Conservation (phyloP, 2,113 vertebrate species). For the Formicarius rufipectus region DNA sequence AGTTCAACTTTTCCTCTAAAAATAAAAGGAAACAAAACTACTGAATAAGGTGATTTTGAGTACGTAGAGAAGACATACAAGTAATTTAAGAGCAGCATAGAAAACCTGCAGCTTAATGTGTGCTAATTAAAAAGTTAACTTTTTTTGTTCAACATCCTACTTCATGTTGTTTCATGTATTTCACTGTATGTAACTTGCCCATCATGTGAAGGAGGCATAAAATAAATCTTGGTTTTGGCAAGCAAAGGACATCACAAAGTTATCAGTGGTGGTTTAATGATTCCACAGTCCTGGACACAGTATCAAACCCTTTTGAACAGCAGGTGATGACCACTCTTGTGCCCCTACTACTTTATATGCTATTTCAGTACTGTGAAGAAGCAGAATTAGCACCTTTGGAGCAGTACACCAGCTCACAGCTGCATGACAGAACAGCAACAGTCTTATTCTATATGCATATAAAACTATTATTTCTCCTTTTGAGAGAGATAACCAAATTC, state of each 20-base stretch:
- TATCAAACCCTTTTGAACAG: neutral
- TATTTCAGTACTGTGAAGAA: neutral
- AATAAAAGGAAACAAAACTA: neutral
- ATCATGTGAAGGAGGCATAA: neutral
- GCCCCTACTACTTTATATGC: accelerated
- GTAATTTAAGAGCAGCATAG: neutral
- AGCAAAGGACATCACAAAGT: neutral
- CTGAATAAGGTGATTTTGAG: neutral
- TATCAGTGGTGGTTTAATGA: neutral
- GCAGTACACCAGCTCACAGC: neutral
- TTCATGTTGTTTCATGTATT: accelerated
- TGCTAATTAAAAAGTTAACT: neutral
- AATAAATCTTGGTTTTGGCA: neutral
- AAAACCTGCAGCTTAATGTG: neutral
- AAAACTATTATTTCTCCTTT: neutral
- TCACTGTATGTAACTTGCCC: accelerated
- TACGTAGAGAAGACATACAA: neutral
- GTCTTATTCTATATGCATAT: accelerated
- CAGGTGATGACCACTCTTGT: neutral
- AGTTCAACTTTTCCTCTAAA: neutral
- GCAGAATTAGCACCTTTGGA: neutral
- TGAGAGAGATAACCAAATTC: neutral
- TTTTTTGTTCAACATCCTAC: neutral
- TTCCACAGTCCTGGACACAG: accelerated
- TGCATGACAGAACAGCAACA: neutral